phyloP scores from a whole-genome alignment of 2,113 vertebrate species.

The Junco hyemalis region DNA sequence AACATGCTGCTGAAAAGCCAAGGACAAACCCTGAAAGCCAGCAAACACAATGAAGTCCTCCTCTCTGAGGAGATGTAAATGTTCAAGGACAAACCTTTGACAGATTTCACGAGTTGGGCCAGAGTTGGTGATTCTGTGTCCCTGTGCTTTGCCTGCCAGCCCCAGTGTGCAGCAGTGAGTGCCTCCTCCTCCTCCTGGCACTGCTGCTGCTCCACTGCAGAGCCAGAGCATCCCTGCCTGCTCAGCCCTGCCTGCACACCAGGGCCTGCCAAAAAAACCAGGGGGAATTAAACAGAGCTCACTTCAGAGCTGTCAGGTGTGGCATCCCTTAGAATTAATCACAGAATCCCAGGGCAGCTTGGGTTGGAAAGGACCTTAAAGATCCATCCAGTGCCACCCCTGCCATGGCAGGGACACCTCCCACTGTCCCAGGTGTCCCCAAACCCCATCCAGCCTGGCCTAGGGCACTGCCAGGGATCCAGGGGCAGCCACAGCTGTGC shows the following conservation, averaged over 20 bases:
- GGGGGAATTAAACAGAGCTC: not conserved
- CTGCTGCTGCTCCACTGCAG: slow-evolving; percentile 26
- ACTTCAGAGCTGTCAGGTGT: not conserved
- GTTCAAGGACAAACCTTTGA: not conserved
- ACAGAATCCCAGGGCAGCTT: rapidly evolving
- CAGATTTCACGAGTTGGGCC: not conserved
- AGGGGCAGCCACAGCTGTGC: not conserved
- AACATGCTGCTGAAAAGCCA: rapidly evolving
- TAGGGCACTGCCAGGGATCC: not conserved
- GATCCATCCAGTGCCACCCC: rapidly evolving
- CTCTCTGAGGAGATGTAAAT: not conserved
- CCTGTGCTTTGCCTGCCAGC: not conserved
- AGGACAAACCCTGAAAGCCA: not conserved
- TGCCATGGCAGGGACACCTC: not conserved
- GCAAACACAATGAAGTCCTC: not conserved
- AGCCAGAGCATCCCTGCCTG: slow-evolving; percentile 21
- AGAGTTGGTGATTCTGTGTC: not conserved
- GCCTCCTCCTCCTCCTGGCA: not conserved
- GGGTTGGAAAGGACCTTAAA: not conserved
- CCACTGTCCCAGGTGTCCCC: not conserved
- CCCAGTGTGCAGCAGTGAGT: not conserved
- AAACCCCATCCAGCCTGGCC: not conserved
- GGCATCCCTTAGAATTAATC: not conserved
- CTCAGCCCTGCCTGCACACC: not conserved
- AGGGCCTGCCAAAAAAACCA: not conserved